These are phyloP conservation scores for Saxidomus purpurata DNA, from an alignment of 1,140 invertebrate genomes.

Conservation along the genomic window DNA sequence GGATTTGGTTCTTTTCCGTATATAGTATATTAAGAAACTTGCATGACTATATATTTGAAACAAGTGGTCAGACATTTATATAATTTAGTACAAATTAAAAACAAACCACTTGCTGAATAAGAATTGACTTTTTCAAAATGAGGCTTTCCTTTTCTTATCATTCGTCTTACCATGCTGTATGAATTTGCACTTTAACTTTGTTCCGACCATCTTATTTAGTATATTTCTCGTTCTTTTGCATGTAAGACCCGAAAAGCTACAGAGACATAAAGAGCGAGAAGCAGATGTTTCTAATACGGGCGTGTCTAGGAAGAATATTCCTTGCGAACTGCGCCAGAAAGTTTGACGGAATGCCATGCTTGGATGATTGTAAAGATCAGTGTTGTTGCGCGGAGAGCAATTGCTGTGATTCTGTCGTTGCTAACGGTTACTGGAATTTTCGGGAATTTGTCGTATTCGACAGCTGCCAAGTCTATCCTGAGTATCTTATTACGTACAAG, in stretches of 20 bases:
- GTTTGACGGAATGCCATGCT: slow-evolving; percentile 47
- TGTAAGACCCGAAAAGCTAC: slow-evolving; percentile 14
- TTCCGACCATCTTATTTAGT: too few relatives aligned
- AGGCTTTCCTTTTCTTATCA: too few relatives aligned
- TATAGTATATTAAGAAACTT: too few relatives aligned
- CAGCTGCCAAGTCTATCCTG: slow-evolving; percentile 65
- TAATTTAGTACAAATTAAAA: too few relatives aligned
- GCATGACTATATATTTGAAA: too few relatives aligned
- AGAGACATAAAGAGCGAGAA: background rate
- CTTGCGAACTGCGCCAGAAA: background rate
- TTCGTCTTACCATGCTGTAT: too few relatives aligned
- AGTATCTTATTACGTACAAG: slow-evolving; percentile 74
- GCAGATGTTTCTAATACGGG: slow-evolving; percentile 58
- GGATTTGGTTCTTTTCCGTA: too few relatives aligned
- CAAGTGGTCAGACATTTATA: too few relatives aligned
- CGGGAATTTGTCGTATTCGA: slow-evolving; percentile 77
- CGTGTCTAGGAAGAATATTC: slow-evolving; percentile 42
- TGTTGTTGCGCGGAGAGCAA: background rate
- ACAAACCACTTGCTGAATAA: too few relatives aligned
- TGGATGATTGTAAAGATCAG: slow-evolving; percentile 33
- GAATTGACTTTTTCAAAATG: too few relatives aligned
- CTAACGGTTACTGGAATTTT: slow-evolving; percentile 68
- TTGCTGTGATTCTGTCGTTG: slow-evolving; percentile 69
- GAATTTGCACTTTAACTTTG: too few relatives aligned
- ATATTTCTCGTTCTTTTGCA: too few relatives aligned